Evolutionary conservation across 2,113 vertebrate genomes (phyloP).

Genomic region (Callithrix jacchus): DNA sequence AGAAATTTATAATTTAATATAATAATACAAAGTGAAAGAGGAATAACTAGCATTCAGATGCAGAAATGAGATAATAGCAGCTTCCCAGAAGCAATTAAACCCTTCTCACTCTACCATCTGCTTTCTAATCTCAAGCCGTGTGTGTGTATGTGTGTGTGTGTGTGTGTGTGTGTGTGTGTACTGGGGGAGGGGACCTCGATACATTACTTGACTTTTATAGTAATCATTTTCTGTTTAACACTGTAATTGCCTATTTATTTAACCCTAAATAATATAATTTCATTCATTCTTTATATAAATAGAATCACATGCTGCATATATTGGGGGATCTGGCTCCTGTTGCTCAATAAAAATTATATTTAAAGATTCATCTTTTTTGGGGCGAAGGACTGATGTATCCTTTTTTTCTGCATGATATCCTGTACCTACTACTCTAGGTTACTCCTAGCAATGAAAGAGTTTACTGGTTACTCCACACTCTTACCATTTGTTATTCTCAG

Average conservation of each 20-base stretch:
- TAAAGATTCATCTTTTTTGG: background rate
- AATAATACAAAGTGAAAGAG: background rate
- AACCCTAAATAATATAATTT: background rate
- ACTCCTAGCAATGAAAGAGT: background rate
- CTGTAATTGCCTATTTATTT: background rate
- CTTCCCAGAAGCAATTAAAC: background rate
- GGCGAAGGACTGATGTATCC: background rate
- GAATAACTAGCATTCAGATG: background rate
- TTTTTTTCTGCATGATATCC: background rate
- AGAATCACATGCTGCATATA: background rate
- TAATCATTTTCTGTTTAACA: background rate
- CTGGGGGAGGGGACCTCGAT: background rate
- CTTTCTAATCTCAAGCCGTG: background rate
- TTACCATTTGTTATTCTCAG: background rate
- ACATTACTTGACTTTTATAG: background rate
- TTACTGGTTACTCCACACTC: background rate
- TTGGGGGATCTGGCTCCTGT: background rate
- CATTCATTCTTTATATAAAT: background rate
- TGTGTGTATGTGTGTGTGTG: no score
- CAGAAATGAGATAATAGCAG: background rate
- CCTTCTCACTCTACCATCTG: rapidly evolving
- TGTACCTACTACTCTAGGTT: background rate
- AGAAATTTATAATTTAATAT: background rate
- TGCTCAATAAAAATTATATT: background rate
- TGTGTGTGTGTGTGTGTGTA: no score